Conservation (phyloP, 2,888 invertebrate species). For the Athrips mouffetella region DNA sequence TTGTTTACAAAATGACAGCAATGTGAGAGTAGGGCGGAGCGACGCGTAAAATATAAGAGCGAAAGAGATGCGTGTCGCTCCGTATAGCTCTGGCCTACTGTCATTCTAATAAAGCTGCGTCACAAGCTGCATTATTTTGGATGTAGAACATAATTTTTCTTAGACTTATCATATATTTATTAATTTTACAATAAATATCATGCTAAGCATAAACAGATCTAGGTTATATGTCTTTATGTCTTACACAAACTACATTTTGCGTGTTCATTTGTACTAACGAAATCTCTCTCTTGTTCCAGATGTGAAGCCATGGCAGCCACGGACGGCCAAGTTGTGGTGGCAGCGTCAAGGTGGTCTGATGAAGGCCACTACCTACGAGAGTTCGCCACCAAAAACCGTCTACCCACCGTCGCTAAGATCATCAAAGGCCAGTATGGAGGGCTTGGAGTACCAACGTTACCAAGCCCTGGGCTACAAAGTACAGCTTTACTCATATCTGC, state of each 20-base stretch:
- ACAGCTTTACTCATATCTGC: conserved; percentile 91
- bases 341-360: conserved; percentile 87
- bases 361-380: conserved; percentile 86
- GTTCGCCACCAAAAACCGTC: conserved; percentile 84
- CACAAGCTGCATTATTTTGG: too few species aligned
- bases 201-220: too few species aligned
- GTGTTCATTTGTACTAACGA: background rate
- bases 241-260: background rate
- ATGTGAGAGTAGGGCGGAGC: too few species aligned
- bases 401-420: conserved; percentile 93
- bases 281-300: conserved; percentile 59
- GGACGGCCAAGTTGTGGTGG: conserved; percentile 93
- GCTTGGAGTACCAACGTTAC: conserved; percentile 91
- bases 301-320: conserved; percentile 88
- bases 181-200: too few species aligned
- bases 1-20: too few species aligned
- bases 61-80: too few species aligned
- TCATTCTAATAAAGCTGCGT: too few species aligned
- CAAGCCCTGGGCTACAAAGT: conserved; percentile 91
- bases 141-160: too few species aligned
- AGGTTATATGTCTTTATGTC: too few species aligned
- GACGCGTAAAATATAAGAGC: too few species aligned
- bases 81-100: too few species aligned
- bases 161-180: too few species aligned
- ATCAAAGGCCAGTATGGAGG: conserved; percentile 96